phyloP scores from a whole-genome alignment of 2,113 vertebrate species.

The Capreolus pygargus region DNA sequence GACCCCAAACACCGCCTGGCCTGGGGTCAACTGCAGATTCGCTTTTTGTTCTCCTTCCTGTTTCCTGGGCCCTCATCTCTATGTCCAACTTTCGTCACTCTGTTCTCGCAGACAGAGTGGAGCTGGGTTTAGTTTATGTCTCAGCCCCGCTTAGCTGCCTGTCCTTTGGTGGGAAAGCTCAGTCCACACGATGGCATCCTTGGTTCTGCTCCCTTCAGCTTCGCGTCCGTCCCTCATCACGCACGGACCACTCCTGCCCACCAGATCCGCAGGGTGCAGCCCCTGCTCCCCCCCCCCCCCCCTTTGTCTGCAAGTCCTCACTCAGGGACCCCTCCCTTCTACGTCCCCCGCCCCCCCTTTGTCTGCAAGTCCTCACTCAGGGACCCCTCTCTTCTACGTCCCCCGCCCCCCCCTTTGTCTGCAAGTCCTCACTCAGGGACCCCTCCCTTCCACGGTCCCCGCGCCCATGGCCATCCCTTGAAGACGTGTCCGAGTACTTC shows the following conservation, averaged over 20 bases:
- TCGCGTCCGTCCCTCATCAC: accelerated
- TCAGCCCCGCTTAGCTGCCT: not conserved
- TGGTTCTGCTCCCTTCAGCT: not conserved
- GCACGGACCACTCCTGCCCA: accelerated
- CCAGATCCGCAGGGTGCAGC: not conserved
- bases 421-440: not conserved
- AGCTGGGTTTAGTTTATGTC: not conserved
- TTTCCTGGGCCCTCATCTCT: accelerated
- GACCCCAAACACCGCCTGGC: accelerated
- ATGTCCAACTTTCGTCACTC: not conserved
- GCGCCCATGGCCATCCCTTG: too few species aligned
- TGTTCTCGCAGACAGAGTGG: too few species aligned
- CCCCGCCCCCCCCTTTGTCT: not conserved
- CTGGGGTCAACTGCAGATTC: accelerated
- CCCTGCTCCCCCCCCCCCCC: accelerated
- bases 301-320: not conserved
- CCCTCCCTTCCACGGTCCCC: accelerated
- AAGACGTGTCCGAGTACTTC: not conserved
- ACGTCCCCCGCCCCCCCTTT: accelerated
- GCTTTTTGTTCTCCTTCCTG: too few species aligned
- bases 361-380: not conserved
- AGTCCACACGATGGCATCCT: not conserved
- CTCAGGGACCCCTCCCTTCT: not conserved
- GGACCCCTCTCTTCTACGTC: accelerated
- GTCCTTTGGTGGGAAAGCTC: not conserved